Conservation (phyloP, 2,113 vertebrate genomes). For the Poecilia latipinna region DNA sequence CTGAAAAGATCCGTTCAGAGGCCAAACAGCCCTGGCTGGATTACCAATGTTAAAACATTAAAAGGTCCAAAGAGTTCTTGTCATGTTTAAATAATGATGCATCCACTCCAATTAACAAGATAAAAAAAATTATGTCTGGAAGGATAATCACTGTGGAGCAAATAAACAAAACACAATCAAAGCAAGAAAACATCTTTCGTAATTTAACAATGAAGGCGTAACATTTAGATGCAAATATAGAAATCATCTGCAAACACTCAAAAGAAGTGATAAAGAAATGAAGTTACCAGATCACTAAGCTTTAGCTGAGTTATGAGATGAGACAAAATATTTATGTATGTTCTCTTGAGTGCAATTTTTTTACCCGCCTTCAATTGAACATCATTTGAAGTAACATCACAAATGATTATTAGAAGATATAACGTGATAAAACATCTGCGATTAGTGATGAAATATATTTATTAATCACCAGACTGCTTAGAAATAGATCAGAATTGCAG, state of each 20-base stretch:
- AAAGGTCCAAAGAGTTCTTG: not conserved
- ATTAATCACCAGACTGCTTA: not conserved
- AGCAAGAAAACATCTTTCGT: constrained; percentile 9
- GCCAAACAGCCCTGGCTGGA: constrained; percentile 1
- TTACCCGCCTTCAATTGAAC: not conserved
- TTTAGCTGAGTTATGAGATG: not conserved
- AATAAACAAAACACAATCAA: constrained; percentile 14
- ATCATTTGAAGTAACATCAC: no score
- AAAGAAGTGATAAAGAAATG: constrained; percentile 4
- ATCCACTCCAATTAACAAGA: constrained; percentile 15
- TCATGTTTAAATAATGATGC: constrained; percentile 19
- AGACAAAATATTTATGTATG: not conserved
- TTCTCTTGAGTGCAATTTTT: not conserved
- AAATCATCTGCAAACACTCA: constrained; percentile 10
- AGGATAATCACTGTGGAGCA: constrained; percentile 6
- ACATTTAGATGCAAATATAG: constrained; percentile 4
- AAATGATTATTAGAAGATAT: no score
- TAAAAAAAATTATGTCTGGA: not conserved
- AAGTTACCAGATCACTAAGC: not conserved
- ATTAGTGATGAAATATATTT: not conserved
- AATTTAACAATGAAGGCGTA: constrained; percentile 3
- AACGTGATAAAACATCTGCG: not conserved
- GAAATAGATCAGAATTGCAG: not conserved
- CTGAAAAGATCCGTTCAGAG: constrained; percentile 18
- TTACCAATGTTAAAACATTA: constrained; percentile 7